Conservation (phyloP, 2,888 invertebrate species). For the Drosophila peninsularis region DNA sequence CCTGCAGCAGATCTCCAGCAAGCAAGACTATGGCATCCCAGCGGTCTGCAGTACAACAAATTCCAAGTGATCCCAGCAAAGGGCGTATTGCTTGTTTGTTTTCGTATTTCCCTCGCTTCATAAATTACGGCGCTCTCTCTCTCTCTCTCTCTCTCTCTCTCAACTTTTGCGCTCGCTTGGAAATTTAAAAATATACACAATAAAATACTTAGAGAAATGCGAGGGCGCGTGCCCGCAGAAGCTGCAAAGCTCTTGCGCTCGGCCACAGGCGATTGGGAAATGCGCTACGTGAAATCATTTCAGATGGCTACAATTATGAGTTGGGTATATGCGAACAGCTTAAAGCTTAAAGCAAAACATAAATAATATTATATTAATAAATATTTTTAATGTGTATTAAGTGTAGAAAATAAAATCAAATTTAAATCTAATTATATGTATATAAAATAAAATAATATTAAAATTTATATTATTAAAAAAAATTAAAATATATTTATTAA, state of each 20-base stretch:
- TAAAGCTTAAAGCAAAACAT: too few relatives aligned
- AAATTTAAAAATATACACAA: constrained; percentile 53
- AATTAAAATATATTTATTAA: too few relatives aligned
- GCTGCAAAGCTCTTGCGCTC: constrained; percentile 10
- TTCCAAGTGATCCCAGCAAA: neutral
- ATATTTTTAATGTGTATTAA: neutral
- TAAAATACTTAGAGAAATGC: constrained; percentile 38
- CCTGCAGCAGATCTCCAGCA: neutral
- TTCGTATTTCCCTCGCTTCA: neutral
- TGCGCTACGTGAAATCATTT: constrained; percentile 24
- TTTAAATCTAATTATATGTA: too few relatives aligned
- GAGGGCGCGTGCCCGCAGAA: constrained; percentile 50
- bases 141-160: neutral
- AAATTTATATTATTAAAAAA: too few relatives aligned
- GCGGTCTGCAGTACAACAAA: neutral
- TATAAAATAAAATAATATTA: too few relatives aligned
- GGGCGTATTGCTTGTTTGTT: constrained; percentile 18
- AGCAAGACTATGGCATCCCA: neutral
- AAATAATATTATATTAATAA: neutral
- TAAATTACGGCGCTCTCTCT: neutral
- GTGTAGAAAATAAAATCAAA: too few relatives aligned
- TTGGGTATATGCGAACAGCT: too few relatives aligned
- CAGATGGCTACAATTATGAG: too few relatives aligned
- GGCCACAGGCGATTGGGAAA: neutral
- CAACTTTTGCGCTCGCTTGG: constrained; percentile 7